phyloP scores from a whole-genome alignment of 2,113 vertebrate genomes.

The Pipa parva region DNA sequence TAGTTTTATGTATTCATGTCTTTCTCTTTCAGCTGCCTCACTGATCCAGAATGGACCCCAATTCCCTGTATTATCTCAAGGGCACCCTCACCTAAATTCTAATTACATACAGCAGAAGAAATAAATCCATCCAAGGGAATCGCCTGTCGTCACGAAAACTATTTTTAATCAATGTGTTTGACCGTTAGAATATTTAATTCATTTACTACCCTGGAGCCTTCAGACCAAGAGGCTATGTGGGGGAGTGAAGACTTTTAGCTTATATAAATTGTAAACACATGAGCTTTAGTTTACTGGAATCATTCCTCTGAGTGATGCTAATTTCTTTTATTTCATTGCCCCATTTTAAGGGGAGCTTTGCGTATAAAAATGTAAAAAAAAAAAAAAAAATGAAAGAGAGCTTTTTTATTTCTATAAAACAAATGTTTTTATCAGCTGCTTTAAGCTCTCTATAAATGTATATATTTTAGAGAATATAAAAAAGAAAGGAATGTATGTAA shows the following conservation, averaged over 20 bases:
- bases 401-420: constrained; percentile 72
- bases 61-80: constrained; percentile 84
- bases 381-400: constrained; percentile 11
- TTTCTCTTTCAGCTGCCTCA: constrained; percentile 76
- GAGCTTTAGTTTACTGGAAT: constrained; percentile 90
- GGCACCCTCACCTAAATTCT: constrained; percentile 82
- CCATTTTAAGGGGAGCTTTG: constrained; percentile 95
- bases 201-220: background rate
- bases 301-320: constrained; percentile 94
- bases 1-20: constrained; percentile 46
- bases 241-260: constrained; percentile 74
- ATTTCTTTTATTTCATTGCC: constrained; percentile 99
- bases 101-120: constrained; percentile 97
- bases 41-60: constrained; percentile 82
- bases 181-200: constrained; percentile 71
- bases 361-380: constrained; percentile 68
- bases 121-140: constrained; percentile 66
- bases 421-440: constrained; percentile 97
- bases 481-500: constrained; percentile 76
- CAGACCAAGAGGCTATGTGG: background rate
- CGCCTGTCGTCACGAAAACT: constrained; percentile 46
- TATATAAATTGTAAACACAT: constrained; percentile 97
- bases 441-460: constrained; percentile 80
- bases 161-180: constrained; percentile 69
- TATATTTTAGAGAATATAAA: constrained; percentile 76